Percentiles rank a stretch among this genome's conserved stretches.
These are phyloP conservation scores for Trimorus sp. DNA, from an alignment of 2,888 invertebrate genomes.

Conservation along the genomic window DNA sequence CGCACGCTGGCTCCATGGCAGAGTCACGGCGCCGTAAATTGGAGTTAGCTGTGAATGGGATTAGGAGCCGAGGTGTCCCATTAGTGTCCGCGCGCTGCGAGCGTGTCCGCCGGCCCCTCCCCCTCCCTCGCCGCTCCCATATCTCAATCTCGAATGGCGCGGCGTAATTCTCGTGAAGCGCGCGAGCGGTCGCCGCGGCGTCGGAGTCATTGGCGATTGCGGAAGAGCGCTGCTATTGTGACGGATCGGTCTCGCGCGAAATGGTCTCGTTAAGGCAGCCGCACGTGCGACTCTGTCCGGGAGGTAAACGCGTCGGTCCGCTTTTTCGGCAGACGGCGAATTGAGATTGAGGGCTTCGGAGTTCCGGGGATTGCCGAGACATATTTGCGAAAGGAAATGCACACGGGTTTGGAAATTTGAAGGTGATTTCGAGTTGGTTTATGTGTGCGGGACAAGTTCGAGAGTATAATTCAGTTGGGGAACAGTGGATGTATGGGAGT, in stretches of 20 bases:
- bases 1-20: constrained; percentile 55
- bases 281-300: no score
- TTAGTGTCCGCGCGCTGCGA: constrained; percentile 51
- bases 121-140: constrained; percentile 25
- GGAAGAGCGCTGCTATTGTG: not conserved
- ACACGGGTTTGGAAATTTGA: no score
- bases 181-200: constrained; percentile 7
- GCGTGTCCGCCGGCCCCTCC: constrained; percentile 39
- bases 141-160: constrained; percentile 50
- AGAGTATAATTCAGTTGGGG: no score
- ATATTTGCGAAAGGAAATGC: no score
- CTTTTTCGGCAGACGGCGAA: no score
- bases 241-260: not conserved
- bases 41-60: constrained; percentile 65
- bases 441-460: no score
- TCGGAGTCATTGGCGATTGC: not conserved
- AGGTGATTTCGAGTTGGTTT: no score
- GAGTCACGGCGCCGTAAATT: constrained; percentile 59
- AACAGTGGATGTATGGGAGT: no score
- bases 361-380: no score
- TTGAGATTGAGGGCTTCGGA: no score
- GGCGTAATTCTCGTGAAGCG: constrained; percentile 25
- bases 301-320: no score
- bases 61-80: constrained; percentile 62
- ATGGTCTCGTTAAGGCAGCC: no score